Evolutionary conservation across 2,888 invertebrate genomes (phyloP).

Genomic region (Stramonita haemastoma): DNA sequence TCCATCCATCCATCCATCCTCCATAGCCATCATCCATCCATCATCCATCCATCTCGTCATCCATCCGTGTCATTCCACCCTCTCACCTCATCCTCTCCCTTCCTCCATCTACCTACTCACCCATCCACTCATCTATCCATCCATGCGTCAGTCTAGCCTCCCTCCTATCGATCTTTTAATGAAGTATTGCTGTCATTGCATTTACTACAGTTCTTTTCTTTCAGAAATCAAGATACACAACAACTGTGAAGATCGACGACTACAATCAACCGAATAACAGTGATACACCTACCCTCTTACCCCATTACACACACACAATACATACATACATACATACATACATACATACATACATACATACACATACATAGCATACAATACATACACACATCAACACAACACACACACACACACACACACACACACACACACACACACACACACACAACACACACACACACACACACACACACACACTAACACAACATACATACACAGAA

Average conservation of each 20-base stretch:
- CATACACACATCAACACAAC: neutral
- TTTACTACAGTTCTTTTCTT: no score
- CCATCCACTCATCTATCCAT: neutral
- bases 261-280: no score
- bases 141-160: no score
- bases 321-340: neutral
- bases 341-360: no score
- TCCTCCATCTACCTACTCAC: neutral
- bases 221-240: no score
- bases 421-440: neutral
- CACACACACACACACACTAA: neutral
- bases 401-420: slow-evolving; percentile 9
- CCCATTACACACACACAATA: neutral
- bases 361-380: no score
- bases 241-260: no score
- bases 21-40: no score
- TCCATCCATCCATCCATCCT: neutral
- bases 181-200: no score
- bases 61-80: neutral
- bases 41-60: neutral
- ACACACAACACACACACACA: neutral
- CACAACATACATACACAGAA: neutral
- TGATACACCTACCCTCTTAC: neutral
- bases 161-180: no score
- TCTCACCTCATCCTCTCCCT: neutral